phyloP scores from a whole-genome alignment of 2,113 vertebrate species.

The Lophius piscatorius region DNA sequence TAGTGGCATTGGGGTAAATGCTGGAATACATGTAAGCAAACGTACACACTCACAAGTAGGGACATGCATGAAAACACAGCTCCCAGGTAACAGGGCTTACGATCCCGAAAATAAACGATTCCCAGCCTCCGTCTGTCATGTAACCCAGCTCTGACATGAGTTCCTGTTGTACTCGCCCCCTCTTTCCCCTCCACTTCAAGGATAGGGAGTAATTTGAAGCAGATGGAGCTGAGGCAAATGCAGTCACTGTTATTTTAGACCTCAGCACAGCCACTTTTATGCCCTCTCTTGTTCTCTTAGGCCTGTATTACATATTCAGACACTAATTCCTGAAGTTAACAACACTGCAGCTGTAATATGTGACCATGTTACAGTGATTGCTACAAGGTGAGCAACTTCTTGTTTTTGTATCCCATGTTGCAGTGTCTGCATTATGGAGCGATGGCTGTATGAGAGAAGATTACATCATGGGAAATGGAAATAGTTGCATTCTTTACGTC shows the following conservation, averaged over 20 bases:
- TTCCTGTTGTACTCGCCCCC: conserved; percentile 48
- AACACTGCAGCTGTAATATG: conserved; percentile 41
- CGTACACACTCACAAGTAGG: conserved; percentile 22
- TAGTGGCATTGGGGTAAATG: conserved; percentile 39
- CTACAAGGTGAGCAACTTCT: conserved; percentile 26
- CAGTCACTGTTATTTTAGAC: conserved; percentile 74
- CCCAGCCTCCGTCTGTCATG: conserved; percentile 57
- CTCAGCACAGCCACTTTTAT: conserved; percentile 63
- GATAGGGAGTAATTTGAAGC: conserved; percentile 75
- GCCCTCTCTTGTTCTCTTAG: conserved; percentile 51
- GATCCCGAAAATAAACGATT: conserved; percentile 76
- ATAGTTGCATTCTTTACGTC: conserved; percentile 53
- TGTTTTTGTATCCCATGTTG: conserved; percentile 30
- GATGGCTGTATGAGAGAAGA: conserved; percentile 6
- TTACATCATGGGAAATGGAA: conserved; percentile 60
- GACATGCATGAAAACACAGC: conserved; percentile 34
- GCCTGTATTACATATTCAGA: conserved; percentile 60
- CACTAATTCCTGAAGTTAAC: conserved; percentile 67
- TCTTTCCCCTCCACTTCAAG: conserved; percentile 76
- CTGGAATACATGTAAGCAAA: conserved; percentile 32
- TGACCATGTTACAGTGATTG: conserved; percentile 41
- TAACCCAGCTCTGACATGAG: conserved; percentile 86
- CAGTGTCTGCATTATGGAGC: conserved; percentile 5
- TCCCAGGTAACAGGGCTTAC: conserved; percentile 35
- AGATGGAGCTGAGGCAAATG: conserved; percentile 67